phyloP scores from a whole-genome alignment of 1,140 invertebrate genomes.

The Heliconius melpomene region DNA sequence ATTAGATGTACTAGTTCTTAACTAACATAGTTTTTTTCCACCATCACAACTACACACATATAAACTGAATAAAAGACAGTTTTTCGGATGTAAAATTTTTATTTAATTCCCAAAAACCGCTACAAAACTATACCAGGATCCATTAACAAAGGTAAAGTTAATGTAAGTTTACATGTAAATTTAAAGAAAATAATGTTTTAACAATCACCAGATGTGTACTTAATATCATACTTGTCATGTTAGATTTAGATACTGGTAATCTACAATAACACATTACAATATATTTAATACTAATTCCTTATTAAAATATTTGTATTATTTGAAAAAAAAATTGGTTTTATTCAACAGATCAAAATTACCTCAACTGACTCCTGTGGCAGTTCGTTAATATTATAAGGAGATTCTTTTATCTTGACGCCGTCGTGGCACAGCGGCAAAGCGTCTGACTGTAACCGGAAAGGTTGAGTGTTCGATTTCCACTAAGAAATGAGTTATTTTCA shows the following conservation, averaged over 20 bases:
- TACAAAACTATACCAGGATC: conserved; percentile 78
- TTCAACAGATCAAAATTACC: not conserved
- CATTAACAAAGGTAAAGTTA: conserved; percentile 42
- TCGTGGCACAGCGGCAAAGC: too few relatives aligned
- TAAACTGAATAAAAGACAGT: conserved; percentile 45
- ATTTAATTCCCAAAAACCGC: conserved; percentile 77
- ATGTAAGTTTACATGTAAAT: not conserved
- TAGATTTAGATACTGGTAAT: not conserved
- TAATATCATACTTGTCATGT: not conserved
- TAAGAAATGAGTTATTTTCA: too few relatives aligned
- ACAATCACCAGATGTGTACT: not conserved
- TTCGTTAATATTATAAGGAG: not conserved
- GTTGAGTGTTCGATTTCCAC: too few relatives aligned
- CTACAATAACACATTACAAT: conserved; percentile 3
- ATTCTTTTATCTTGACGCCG: not conserved
- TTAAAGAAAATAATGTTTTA: conserved; percentile 9
- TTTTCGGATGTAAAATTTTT: conserved; percentile 65
- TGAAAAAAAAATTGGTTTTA: not conserved
- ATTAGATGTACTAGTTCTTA: not conserved
- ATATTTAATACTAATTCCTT: not conserved
- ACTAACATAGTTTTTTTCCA: conserved; percentile 14
- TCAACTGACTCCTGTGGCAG: conserved; percentile 6
- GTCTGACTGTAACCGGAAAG: too few relatives aligned
- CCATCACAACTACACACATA: conserved; percentile 38
- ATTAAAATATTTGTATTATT: not conserved